phyloP scores from a whole-genome alignment of 2,113 vertebrate genomes.

The Halichoeres trimaculatus region DNA sequence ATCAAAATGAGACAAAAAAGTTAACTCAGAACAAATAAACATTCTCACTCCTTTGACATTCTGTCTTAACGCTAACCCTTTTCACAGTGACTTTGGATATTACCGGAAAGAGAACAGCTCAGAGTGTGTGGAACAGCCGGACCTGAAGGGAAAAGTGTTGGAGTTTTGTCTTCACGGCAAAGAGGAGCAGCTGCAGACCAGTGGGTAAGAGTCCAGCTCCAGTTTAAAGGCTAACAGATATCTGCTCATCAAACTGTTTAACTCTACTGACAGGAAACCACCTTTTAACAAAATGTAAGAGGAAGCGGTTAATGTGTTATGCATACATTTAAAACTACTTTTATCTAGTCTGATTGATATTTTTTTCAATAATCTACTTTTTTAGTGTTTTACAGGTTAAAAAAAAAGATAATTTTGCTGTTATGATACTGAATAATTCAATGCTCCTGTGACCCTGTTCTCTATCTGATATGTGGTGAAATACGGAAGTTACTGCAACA shows the following conservation, averaged over 20 bases:
- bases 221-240: not conserved
- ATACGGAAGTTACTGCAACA: conserved; percentile 32
- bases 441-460: not conserved
- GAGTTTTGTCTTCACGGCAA: conserved; percentile 91
- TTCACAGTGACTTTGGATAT: conserved; percentile 92
- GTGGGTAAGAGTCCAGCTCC: conserved; percentile 81
- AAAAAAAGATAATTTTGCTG: not conserved
- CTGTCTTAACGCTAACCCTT: not conserved
- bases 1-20: too few species aligned
- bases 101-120: conserved; percentile 92
- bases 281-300: not conserved
- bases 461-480: not conserved
- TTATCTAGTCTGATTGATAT: not conserved
- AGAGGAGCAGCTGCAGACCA: conserved; percentile 90
- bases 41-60: not conserved
- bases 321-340: not conserved
- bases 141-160: conserved; percentile 89
- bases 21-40: too few species aligned
- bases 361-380: not conserved
- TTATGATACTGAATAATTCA: not conserved
- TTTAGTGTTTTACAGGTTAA: not conserved
- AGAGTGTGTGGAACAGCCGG: conserved; percentile 88
- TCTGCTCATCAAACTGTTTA: not conserved
- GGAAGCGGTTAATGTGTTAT: not conserved
- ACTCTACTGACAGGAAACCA: not conserved